Percentiles rank a stretch among this genome's conserved stretches.
These are phyloP conservation scores for Cryptocephalus primarius DNA, from an alignment of 2,888 invertebrate species.

Conservation along the genomic window DNA sequence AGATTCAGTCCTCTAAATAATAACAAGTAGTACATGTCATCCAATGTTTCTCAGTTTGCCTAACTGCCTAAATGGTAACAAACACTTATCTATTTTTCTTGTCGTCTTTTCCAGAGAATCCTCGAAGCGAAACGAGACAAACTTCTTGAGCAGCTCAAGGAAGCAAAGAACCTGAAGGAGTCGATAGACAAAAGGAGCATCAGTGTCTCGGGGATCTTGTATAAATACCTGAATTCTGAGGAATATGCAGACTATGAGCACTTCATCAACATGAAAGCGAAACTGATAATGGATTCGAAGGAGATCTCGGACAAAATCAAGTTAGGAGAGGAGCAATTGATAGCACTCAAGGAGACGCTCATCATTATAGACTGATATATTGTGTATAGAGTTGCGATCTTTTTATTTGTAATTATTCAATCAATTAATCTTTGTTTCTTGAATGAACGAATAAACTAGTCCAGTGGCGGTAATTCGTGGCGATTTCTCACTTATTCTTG, in stretches of 20 bases:
- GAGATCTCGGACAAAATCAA: constrained; percentile 77
- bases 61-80: too few species aligned
- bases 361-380: constrained; percentile 31
- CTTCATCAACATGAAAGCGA: constrained; percentile 79
- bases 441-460: constrained; percentile 32
- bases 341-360: constrained; percentile 54
- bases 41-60: too few species aligned
- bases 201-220: constrained; percentile 58
- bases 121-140: constrained; percentile 66
- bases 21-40: too few species aligned
- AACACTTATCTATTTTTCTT: too few species aligned
- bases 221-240: constrained; percentile 59
- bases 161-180: constrained; percentile 70
- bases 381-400: constrained; percentile 8
- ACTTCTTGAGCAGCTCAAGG: constrained; percentile 65
- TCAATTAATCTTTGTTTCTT: constrained; percentile 1
- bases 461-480: constrained; percentile 23
- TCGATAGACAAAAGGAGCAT: constrained; percentile 69
- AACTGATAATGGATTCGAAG: constrained; percentile 68
- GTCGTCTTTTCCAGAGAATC: constrained; percentile 43
- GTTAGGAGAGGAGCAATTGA: constrained; percentile 68
- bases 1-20: too few species aligned
- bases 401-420: constrained; percentile 7
- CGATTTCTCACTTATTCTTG: too few species aligned
- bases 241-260: constrained; percentile 72